Conservation (phyloP, 2,113 vertebrate species). For the Notarius quadriscutis region DNA sequence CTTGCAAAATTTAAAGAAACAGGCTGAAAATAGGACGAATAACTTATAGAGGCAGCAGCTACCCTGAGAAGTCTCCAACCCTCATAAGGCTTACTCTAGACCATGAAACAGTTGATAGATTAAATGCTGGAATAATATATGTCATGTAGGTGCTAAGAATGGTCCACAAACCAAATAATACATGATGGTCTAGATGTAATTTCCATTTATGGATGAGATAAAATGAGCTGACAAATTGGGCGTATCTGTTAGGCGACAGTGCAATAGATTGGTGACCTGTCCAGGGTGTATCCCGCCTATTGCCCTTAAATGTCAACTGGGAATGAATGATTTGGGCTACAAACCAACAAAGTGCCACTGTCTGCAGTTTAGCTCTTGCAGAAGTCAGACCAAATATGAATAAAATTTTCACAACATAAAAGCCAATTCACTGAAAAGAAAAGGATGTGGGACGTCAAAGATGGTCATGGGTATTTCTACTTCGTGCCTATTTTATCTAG, state of each 20-base stretch:
- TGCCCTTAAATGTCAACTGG: no score
- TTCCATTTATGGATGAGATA: neutral
- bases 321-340: neutral
- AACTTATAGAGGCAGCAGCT: neutral
- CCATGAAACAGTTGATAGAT: neutral
- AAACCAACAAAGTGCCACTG: neutral
- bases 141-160: neutral
- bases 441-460: neutral
- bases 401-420: neutral
- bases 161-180: neutral
- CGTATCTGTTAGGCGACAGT: no score
- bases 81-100: neutral
- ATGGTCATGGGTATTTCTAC: neutral
- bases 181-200: neutral
- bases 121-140: neutral
- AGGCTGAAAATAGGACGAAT: neutral
- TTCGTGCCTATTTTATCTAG: neutral
- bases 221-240: neutral
- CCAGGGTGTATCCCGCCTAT: neutral
- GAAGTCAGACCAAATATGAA: neutral
- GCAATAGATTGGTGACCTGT: no score
- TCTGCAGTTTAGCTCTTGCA: neutral
- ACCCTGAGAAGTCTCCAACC: no score
- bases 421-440: neutral
- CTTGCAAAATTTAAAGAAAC: neutral